phyloP scores from a whole-genome alignment of 2,113 vertebrate genomes.

The Corythoichthys intestinalis region DNA sequence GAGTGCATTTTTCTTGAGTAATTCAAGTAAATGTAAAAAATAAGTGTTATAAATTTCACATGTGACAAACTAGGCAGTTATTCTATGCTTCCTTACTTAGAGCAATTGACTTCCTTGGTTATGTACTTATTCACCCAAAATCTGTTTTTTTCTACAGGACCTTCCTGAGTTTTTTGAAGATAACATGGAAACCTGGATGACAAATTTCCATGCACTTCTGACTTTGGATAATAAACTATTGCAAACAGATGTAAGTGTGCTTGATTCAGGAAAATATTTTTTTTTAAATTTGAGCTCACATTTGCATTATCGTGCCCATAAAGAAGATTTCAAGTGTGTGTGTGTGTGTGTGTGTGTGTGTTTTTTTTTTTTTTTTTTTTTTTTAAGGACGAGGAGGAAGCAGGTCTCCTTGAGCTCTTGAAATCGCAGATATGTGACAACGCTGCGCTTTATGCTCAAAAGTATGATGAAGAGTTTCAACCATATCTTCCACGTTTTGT shows the following conservation, averaged over 20 bases:
- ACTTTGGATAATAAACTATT: constrained; percentile 97
- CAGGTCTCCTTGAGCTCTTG: constrained; percentile 90
- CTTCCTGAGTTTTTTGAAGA: constrained; percentile 99
- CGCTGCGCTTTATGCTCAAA: constrained; percentile 95
- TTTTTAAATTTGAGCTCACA: neutral
- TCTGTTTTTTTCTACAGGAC: constrained; percentile 72
- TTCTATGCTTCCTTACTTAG: neutral
- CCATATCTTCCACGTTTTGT: constrained; percentile 94
- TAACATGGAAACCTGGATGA: constrained; percentile 99
- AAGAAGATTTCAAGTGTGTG: neutral
- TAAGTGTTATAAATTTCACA: neutral
- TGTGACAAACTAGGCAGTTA: neutral
- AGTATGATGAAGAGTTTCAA: constrained; percentile 98
- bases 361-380: neutral
- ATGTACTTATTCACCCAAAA: neutral
- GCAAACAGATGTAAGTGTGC: constrained; percentile 88
- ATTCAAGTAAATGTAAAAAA: neutral
- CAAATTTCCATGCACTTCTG: constrained; percentile 91
- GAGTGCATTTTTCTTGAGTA: too few species aligned
- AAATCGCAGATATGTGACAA: constrained; percentile 99
- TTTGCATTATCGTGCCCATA: neutral
- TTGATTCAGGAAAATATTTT: neutral
- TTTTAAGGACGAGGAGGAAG: constrained; percentile 96
- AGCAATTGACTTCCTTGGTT: neutral
- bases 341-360: neutral